Conservation (phyloP, 2,888 invertebrate genomes). For the Apodemia mormo region DNA sequence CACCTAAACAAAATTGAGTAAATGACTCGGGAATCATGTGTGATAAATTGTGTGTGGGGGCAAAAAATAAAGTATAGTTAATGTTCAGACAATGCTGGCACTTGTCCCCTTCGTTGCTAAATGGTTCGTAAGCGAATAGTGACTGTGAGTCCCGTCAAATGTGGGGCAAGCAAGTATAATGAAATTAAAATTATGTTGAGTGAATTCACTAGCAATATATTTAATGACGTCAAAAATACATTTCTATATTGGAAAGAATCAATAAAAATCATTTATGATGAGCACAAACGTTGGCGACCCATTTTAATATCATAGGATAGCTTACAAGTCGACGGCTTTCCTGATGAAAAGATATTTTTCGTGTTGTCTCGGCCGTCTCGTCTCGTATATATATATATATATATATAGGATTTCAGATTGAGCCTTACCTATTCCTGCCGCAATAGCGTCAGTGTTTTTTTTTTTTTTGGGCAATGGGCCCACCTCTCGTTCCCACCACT, state of each 20-base stretch:
- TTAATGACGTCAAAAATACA: neutral
- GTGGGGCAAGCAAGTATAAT: slow-evolving; percentile 43
- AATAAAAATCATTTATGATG: too few species aligned
- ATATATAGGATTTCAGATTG: too few species aligned
- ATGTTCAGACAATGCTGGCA: slow-evolving; percentile 61
- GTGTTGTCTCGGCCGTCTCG: too few species aligned
- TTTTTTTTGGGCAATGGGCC: too few species aligned
- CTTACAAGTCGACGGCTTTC: too few species aligned
- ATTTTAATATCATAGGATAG: too few species aligned
- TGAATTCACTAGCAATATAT: slow-evolving; percentile 1
- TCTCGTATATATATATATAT: too few species aligned
- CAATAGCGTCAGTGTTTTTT: too few species aligned
- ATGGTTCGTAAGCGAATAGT: slow-evolving; percentile 58
- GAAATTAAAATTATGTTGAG: slow-evolving; percentile 23
- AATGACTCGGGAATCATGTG: slow-evolving; percentile 58
- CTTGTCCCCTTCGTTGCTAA: slow-evolving; percentile 64
- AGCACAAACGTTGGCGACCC: too few species aligned
- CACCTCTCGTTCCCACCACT: too few species aligned
- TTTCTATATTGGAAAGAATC: neutral
- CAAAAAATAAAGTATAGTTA: slow-evolving; percentile 51
- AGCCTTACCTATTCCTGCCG: too few species aligned
- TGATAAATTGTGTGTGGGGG: slow-evolving; percentile 58
- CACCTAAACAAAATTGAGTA: slow-evolving; percentile 53
- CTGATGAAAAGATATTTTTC: too few species aligned
- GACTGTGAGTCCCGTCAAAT: slow-evolving; percentile 41